Evolutionary conservation across 1,140 invertebrate genomes (phyloP).

Genomic region (Zaprionus davidi): DNA sequence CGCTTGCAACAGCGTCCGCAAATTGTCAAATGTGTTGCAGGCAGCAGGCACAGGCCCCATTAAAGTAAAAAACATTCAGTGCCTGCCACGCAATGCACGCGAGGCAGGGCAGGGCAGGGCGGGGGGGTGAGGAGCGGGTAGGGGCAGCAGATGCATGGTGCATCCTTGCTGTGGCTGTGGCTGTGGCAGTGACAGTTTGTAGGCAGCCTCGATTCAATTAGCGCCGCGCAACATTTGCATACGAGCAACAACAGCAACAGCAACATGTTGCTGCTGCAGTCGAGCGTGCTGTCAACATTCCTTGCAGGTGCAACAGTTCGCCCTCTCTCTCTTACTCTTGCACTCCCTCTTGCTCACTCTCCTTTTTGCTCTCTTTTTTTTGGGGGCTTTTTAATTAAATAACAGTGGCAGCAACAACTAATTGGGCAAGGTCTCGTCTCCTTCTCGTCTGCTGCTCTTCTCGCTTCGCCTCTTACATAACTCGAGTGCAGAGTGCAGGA

Average conservation of each 20-base stretch:
- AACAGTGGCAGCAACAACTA: constrained; percentile 25
- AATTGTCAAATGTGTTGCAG: constrained; percentile 47
- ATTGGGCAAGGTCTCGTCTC: constrained; percentile 43
- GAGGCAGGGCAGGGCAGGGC: too few species aligned
- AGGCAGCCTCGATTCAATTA: constrained; percentile 4
- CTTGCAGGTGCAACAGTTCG: neutral
- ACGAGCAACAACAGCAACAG: neutral
- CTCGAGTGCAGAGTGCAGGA: neutral
- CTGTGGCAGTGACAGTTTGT: neutral
- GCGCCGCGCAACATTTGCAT: constrained; percentile 2
- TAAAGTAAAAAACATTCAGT: constrained; percentile 35
- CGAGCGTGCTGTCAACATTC: constrained; percentile 1
- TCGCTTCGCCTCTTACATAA: constrained; percentile 18
- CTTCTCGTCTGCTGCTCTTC: neutral
- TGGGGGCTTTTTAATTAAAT: constrained; percentile 31
- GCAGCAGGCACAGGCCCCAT: constrained; percentile 3
- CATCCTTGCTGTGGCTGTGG: neutral
- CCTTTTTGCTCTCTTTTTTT: constrained; percentile 15
- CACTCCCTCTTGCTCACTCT: constrained; percentile 12
- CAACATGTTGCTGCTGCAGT: neutral
- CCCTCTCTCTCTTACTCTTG: constrained; percentile 10
- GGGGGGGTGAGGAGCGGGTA: neutral
- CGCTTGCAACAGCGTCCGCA: constrained; percentile 21
- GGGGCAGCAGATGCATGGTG: constrained; percentile 29
- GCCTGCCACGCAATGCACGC: constrained; percentile 28